Evolutionary conservation across 2,888 invertebrate species (phyloP).

Genomic region (Alviniconcha strummeri): DNA sequence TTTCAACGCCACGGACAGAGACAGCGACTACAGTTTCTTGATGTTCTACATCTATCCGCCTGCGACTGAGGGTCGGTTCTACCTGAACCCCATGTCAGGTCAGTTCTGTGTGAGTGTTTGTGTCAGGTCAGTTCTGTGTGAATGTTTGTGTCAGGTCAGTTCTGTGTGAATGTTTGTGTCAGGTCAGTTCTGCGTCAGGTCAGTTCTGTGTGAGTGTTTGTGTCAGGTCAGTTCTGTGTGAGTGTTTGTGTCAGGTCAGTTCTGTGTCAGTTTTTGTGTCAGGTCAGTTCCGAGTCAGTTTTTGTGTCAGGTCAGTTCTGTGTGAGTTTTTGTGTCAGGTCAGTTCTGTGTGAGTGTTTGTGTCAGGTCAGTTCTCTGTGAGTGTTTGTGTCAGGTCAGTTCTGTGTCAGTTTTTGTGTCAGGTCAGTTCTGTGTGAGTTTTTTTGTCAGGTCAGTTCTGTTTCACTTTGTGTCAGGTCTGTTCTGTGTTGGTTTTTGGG

Average conservation of each 20-base stretch:
- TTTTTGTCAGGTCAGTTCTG: constrained; percentile 39
- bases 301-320: not conserved
- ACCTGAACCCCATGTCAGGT: constrained; percentile 46
- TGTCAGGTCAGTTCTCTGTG: not conserved
- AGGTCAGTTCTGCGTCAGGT: constrained; percentile 46
- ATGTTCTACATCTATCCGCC: constrained; percentile 38
- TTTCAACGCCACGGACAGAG: constrained; percentile 47
- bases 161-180: constrained; percentile 2
- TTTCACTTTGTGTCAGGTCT: not conserved
- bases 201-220: not conserved
- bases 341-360: not conserved
- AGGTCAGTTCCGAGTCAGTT: constrained; percentile 34
- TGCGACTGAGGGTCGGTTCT: constrained; percentile 44
- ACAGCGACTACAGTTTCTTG: constrained; percentile 33
- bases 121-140: not conserved
- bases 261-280: constrained; percentile 24
- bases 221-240: constrained; percentile 41
- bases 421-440: not conserved
- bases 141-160: constrained; percentile 36
- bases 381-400: not conserved
- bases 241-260: constrained; percentile 9
- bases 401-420: not conserved
- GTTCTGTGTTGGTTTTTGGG: not conserved
- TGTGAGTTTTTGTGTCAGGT: constrained; percentile 36
- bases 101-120: not conserved